Evolutionary conservation across 2,888 invertebrate genomes (phyloP), one percentile per base, ranked within the genome.

Genomic region (Polyommatus iphigenia): DNA sequence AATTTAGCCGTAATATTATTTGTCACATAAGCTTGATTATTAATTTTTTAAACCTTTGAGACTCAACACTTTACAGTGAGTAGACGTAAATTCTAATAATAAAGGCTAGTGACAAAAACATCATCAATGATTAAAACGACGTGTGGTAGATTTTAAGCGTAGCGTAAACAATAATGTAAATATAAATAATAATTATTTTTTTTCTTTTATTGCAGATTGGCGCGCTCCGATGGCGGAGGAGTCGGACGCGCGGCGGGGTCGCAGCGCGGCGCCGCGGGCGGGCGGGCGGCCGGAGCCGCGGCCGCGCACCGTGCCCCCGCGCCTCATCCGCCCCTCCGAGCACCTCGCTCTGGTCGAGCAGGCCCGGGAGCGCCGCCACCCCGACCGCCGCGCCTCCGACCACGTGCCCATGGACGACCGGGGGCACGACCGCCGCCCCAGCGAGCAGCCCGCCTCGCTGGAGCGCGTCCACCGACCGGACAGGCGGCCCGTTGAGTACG

Each of bases 201-300:
- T 80, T 79, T 75, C 7, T 36, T 89, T 87, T 82, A 85, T 83
- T 57, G 80, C 88, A 93, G 93, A 93, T 93, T 93, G 93, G 93
- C 93, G 93, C 90, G 92, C 93, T 85, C 93, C 93, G 85, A 93
- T 93, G 93, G 87, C 90, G 79, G 93, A 93, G 85, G 93, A 93
- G 84, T 84, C 91, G 87, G 93, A 93, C 88, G 90, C 88, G 84
- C 86, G 91, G 88, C 88, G 86, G 81, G 87, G 91, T 84, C 91
- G 93, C 82, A 90, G 91, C 85, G 91, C 91, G 86, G 83, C 83
- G 79, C 82, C 82, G 78, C 83, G 84, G 73, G 81, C 82, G 71
- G 77, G 79, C 80, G 81, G 78, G 79, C 82, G 83, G 62, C 89
- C 91, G 77, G 91, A 91, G 82, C 88, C 89, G 80, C 88, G 89